Evolutionary conservation across 2,797 vertebrate genomes (phyloP), one percentile per base, ranked within the genome.

Genomic region (Protonibea diacanthus): DNA sequence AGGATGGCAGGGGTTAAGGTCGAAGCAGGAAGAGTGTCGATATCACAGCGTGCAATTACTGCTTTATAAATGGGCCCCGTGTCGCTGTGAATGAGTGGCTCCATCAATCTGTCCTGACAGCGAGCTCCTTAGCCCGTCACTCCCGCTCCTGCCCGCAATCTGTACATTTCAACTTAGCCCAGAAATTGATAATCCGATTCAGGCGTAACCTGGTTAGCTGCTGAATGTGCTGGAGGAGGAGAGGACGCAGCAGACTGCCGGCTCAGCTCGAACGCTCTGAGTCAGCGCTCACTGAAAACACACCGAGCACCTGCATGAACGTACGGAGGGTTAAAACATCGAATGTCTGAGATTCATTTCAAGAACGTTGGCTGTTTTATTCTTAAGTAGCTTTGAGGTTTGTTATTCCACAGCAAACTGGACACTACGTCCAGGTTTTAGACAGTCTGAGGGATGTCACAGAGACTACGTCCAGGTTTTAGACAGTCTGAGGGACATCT

Each of bases 151-250:
- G 91, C 92, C 92, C 90, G 90, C 95, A 95, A 96, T 96, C 95
- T 95, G 95, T 95, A 96, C 93, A 94, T 94, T 95, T 96, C 95
- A 95, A 94, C 92, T 96, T 95, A 95, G 94, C 95, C 89, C 90
- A 93, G 88, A 96, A 97, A 97, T 96, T 96, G 95, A 95, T 96
- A 96, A 97, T 96, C 95, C 88, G 94, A 97, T 97, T 95, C 93
- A 91, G 91, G 84, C 89, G 69, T 96, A 97, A 97, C 94, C 91
- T 90, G 91, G 94, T 97, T 97, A 97, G 89, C 85, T 87, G 90
- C 93, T 93, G 86, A 89, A 91, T 91, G 90, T 86, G 91, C 85
- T 86, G 82, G 77, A 91, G 91, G 82, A 88, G 86, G 77, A 87
- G 25, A 25, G 68, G 8, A 18, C 9, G 62, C 38, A 38, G 70